These are phyloP conservation scores for Triplophysa yarkandensis DNA, from an alignment of 2,797 vertebrate genomes.

Conservation along the genomic window DNA sequence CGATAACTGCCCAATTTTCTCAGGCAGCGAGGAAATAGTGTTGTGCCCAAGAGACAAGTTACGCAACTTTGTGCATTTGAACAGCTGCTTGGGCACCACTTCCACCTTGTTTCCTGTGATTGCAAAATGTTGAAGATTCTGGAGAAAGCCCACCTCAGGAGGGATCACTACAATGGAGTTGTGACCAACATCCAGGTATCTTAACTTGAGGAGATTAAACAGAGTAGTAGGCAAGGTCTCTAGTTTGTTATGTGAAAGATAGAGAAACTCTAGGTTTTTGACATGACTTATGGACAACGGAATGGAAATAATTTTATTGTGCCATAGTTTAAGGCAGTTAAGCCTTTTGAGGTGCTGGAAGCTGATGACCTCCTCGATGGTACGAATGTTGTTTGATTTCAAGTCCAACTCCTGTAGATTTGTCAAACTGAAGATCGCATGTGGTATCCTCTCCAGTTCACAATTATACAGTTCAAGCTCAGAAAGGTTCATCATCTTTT, in stretches of 20 bases:
- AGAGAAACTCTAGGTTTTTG: slow-evolving; percentile 93
- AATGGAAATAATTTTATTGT: slow-evolving; percentile 96
- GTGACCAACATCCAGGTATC: slow-evolving; percentile 92
- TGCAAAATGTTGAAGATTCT: slow-evolving; percentile 93
- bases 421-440: slow-evolving; percentile 95
- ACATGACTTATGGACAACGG: slow-evolving; percentile 92
- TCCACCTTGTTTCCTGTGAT: slow-evolving; percentile 94
- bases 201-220: slow-evolving; percentile 92
- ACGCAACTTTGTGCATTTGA: slow-evolving; percentile 93
- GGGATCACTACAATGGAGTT: slow-evolving; percentile 89
- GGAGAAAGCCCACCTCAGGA: slow-evolving; percentile 87
- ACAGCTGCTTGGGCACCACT: slow-evolving; percentile 91
- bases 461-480: slow-evolving; percentile 96
- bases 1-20: slow-evolving; percentile 86
- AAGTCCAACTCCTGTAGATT: slow-evolving; percentile 97
- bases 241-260: slow-evolving; percentile 97
- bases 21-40: slow-evolving; percentile 86
- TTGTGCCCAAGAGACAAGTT: slow-evolving; percentile 93
- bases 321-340: slow-evolving; percentile 96
- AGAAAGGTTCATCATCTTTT: slow-evolving; percentile 96
- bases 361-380: slow-evolving; percentile 97
- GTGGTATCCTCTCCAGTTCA: slow-evolving; percentile 96
- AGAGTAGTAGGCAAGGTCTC: slow-evolving; percentile 88
- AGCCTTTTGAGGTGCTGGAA: slow-evolving; percentile 98
- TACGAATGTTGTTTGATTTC: slow-evolving; percentile 95